These are phyloP conservation scores for Xestia xanthographa DNA, from an alignment of 2,888 invertebrate species.

Conservation along the genomic window DNA sequence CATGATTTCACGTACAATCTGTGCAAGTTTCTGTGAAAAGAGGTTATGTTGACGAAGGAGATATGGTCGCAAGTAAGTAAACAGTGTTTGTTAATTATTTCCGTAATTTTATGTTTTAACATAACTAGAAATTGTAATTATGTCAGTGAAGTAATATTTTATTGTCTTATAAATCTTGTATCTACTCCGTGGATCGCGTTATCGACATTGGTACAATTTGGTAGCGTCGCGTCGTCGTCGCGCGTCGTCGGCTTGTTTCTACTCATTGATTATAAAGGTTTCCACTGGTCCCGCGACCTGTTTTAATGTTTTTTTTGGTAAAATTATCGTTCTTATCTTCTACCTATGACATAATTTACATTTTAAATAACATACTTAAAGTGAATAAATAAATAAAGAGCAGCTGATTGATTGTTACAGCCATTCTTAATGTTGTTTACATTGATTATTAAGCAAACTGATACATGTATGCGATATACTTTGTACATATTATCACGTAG, in stretches of 20 bases:
- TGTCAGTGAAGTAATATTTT: slow-evolving; percentile 12
- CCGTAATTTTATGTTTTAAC: slow-evolving; percentile 35
- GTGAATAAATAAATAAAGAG: slow-evolving; percentile 48
- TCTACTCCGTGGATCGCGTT: slow-evolving; percentile 18
- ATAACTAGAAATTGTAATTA: slow-evolving; percentile 47
- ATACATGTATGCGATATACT: slow-evolving; percentile 26
- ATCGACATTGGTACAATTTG: slow-evolving; percentile 23
- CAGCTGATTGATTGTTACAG: slow-evolving; percentile 53
- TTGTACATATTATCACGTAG: slow-evolving; percentile 45
- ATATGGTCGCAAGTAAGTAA: slow-evolving; percentile 79
- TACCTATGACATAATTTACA: slow-evolving; percentile 48
- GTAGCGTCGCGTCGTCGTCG: not conserved
- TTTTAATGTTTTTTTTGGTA: slow-evolving; percentile 24
- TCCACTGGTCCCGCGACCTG: slow-evolving; percentile 17
- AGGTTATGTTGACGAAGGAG: slow-evolving; percentile 87
- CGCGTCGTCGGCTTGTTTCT: slow-evolving; percentile 4
- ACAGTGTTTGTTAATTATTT: slow-evolving; percentile 43
- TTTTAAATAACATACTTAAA: slow-evolving; percentile 8
- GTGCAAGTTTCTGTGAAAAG: slow-evolving; percentile 62
- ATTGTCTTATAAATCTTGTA: slow-evolving; percentile 16
- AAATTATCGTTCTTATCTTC: slow-evolving; percentile 24
- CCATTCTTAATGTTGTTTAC: slow-evolving; percentile 45
- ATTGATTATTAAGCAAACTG: slow-evolving; percentile 34
- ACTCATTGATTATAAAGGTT: slow-evolving; percentile 14
- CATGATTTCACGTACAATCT: slow-evolving; percentile 42